Percentiles rank a stretch among this genome's conserved stretches.
Evolutionary conservation across 2,888 invertebrate genomes (phyloP).

Genomic region (Drosophila bunnanda): DNA sequence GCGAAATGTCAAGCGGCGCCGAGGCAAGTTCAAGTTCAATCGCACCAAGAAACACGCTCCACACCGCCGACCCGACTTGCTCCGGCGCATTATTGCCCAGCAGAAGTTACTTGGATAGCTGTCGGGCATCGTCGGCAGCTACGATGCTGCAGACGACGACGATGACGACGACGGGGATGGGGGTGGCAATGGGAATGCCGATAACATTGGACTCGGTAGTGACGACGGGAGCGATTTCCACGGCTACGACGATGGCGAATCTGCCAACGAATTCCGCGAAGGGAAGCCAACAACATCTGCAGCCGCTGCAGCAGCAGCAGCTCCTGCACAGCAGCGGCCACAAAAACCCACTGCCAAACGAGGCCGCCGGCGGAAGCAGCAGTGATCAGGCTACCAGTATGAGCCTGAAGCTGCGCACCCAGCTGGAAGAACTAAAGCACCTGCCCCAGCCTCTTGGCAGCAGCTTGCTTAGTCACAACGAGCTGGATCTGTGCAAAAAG

Average conservation of each 20-base stretch:
- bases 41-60: constrained; percentile 94
- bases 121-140: constrained; percentile 85
- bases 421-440: constrained; percentile 81
- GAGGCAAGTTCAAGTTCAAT: constrained; percentile 90
- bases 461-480: constrained; percentile 88
- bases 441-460: constrained; percentile 83
- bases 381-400: constrained; percentile 74
- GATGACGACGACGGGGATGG: constrained; percentile 73
- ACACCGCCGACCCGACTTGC: constrained; percentile 86
- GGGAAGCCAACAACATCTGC: constrained; percentile 72
- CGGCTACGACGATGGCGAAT: constrained; percentile 77
- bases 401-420: constrained; percentile 86
- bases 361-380: constrained; percentile 49
- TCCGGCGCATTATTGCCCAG: constrained; percentile 85
- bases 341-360: constrained; percentile 66
- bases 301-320: constrained; percentile 62
- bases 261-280: constrained; percentile 72
- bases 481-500: constrained; percentile 90
- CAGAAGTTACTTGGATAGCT: constrained; percentile 85
- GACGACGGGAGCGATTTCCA: constrained; percentile 76
- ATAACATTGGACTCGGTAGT: constrained; percentile 69
- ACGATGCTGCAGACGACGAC: constrained; percentile 86
- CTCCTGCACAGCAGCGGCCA: constrained; percentile 21
- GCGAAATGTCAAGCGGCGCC: constrained; percentile 83
- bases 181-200: constrained; percentile 68